These are phyloP conservation scores for Procambarus clarkii DNA, from an alignment of 1,140 invertebrate species.

Conservation along the genomic window DNA sequence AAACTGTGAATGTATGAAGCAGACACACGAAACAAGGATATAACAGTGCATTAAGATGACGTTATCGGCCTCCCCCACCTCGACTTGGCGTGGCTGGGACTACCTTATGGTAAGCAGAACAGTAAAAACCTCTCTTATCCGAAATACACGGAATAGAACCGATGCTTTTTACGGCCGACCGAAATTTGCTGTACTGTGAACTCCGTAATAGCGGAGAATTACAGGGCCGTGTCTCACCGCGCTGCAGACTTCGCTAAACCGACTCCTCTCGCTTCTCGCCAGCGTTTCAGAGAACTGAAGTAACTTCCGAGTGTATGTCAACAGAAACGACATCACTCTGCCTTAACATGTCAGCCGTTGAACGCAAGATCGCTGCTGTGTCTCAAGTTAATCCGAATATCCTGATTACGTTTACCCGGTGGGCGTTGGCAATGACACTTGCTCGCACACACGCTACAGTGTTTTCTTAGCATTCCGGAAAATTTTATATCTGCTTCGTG, in stretches of 20 bases:
- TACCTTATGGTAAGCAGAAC: conserved; percentile 44
- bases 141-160: conserved; percentile 62
- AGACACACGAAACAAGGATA: conserved; percentile 58
- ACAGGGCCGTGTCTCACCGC: conserved; percentile 37
- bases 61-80: conserved; percentile 36
- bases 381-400: too few species aligned
- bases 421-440: background rate
- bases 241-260: conserved; percentile 30
- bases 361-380: too few species aligned
- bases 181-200: conserved; percentile 55
- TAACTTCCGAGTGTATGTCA: background rate
- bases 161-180: conserved; percentile 57
- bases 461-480: background rate
- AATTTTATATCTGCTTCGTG: background rate
- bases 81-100: conserved; percentile 5
- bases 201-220: conserved; percentile 49
- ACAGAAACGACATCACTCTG: background rate
- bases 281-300: conserved; percentile 12
- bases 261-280: background rate
- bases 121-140: conserved; percentile 54
- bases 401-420: too few species aligned
- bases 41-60: conserved; percentile 57
- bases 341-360: too few species aligned
- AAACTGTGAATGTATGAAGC: conserved; percentile 51
- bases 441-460: background rate